Evolutionary conservation across 2,113 vertebrate species (phyloP).

Genomic region (Rhynchomys soricoides): DNA sequence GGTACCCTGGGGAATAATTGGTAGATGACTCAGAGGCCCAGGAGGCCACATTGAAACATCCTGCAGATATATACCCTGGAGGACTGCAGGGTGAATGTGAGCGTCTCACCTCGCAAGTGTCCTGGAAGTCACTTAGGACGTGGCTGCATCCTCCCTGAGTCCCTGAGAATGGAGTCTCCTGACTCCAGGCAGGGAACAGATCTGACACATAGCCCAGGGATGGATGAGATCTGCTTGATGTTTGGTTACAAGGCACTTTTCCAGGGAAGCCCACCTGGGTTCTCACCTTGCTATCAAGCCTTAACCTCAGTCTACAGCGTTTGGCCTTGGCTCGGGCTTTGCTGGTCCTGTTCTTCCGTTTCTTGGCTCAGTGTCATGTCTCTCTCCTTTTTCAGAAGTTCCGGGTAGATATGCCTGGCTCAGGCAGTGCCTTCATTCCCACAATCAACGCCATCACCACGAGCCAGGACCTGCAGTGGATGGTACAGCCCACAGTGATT

Average conservation of each 20-base stretch:
- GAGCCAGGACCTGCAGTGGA: slow-evolving; percentile 99
- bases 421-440: slow-evolving; percentile 98
- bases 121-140: background rate
- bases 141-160: background rate
- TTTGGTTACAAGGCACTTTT: background rate
- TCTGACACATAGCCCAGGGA: background rate
- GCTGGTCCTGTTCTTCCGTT: slow-evolving; percentile 21
- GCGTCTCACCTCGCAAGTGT: background rate
- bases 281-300: background rate
- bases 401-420: slow-evolving; percentile 98
- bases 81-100: slow-evolving; percentile 16
- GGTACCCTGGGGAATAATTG: background rate
- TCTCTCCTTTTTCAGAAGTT: slow-evolving; percentile 91
- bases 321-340: background rate
- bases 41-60: background rate
- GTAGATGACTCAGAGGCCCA: slow-evolving; percentile 32
- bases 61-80: background rate
- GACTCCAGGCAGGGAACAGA: background rate
- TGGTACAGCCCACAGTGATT: slow-evolving; percentile 99
- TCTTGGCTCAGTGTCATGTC: background rate
- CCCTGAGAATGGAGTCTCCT: background rate
- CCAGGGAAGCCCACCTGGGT: background rate
- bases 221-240: background rate
- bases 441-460: slow-evolving; percentile 99
- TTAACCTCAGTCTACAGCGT: background rate